phyloP scores from a whole-genome alignment of 2,797 vertebrate species.

The Phataginus tricuspis region DNA sequence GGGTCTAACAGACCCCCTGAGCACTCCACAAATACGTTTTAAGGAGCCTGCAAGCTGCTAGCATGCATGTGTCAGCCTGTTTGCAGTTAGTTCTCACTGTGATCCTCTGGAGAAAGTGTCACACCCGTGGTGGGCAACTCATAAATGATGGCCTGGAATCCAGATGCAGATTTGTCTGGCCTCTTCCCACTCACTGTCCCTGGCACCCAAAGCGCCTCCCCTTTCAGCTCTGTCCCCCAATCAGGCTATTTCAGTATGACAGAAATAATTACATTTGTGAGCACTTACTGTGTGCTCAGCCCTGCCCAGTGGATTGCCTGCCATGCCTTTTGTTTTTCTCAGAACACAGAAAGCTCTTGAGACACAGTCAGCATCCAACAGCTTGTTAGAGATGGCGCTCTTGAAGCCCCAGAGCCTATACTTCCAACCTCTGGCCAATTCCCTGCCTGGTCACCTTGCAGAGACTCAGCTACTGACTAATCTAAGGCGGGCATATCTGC shows the following conservation, averaged over 20 bases:
- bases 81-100: neutral
- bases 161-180: neutral
- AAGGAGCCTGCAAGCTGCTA: neutral
- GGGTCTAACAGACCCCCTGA: neutral
- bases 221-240: no score
- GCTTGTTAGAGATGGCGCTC: neutral
- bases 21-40: neutral
- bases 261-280: neutral
- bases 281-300: neutral
- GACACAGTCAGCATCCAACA: neutral
- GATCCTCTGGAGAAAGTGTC: neutral
- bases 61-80: accelerated
- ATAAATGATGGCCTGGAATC: neutral
- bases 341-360: neutral
- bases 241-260: neutral
- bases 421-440: neutral
- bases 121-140: neutral
- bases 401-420: neutral
- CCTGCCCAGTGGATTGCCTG: neutral
- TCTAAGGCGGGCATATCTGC: conserved; percentile 32
- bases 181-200: neutral
- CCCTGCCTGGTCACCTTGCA: neutral
- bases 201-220: neutral
- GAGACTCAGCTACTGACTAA: conserved; percentile 1
- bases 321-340: neutral